Evolutionary conservation across 2,888 invertebrate genomes (phyloP).

Genomic region (Drosophila macrothrix): DNA sequence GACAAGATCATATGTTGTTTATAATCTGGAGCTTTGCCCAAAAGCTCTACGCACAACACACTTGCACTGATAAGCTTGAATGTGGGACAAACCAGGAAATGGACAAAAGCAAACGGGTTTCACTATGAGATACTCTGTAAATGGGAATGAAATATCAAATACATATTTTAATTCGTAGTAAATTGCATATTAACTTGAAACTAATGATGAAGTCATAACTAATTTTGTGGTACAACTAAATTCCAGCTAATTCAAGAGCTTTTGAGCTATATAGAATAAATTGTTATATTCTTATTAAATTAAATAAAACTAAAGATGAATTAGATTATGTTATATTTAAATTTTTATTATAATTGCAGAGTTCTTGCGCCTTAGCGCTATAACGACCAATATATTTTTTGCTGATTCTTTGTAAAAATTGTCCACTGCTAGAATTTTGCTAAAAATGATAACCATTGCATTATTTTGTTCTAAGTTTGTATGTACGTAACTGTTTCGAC

Average conservation of each 20-base stretch:
- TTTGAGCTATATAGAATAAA: background rate
- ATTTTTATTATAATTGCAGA: background rate
- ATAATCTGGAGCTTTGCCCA: constrained; percentile 38
- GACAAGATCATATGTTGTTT: constrained; percentile 60
- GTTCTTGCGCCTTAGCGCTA: background rate
- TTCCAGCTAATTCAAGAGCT: background rate
- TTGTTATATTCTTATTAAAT: background rate
- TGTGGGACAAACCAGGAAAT: constrained; percentile 27
- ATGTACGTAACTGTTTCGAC: background rate
- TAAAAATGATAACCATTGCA: background rate
- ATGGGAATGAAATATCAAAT: background rate
- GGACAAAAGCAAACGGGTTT: background rate
- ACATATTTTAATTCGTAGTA: background rate
- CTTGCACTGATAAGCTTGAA: background rate
- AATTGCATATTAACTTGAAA: background rate
- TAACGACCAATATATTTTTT: background rate
- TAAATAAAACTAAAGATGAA: background rate
- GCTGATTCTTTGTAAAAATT: background rate
- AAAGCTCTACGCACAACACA: constrained; percentile 43
- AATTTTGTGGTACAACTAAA: background rate
- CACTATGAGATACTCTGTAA: constrained; percentile 4
- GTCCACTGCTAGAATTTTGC: background rate
- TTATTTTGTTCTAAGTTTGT: background rate
- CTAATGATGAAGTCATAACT: background rate
- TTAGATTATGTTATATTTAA: background rate